phyloP scores from a whole-genome alignment of 2,888 invertebrate species.

The Idaea straminata region DNA sequence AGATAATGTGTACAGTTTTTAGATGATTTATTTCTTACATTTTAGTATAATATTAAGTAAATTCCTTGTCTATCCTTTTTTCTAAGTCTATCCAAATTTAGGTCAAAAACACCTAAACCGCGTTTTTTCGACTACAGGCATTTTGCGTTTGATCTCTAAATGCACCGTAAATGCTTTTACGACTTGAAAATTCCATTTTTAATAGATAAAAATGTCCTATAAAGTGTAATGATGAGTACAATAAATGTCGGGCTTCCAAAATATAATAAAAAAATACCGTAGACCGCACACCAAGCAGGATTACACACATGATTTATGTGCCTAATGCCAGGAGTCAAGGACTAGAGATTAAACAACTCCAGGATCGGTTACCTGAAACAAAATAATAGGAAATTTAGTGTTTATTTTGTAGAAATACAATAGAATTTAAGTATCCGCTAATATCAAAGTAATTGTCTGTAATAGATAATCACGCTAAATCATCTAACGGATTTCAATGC shows the following conservation, averaged over 20 bases:
- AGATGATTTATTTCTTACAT: no score
- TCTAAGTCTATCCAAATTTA: no score
- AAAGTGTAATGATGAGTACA: not conserved
- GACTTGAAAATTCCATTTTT: not conserved
- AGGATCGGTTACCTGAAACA: not conserved
- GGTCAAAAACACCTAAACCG: no score
- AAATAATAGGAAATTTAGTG: not conserved
- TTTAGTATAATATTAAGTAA: no score
- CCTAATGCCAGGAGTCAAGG: not conserved
- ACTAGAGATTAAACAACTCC: not conserved
- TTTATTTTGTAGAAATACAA: not conserved
- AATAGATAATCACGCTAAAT: not conserved
- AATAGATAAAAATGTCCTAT: not conserved
- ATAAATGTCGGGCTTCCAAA: not conserved
- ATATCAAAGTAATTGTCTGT: not conserved
- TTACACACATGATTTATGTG: conserved; percentile 27
- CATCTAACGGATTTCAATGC: conserved; percentile 14
- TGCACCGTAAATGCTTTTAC: not conserved
- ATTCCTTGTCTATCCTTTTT: no score
- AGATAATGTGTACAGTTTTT: no score
- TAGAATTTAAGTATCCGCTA: not conserved
- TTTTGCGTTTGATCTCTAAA: not conserved
- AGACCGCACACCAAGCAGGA: not conserved
- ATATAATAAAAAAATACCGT: not conserved
- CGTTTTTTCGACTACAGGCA: no score